Evolutionary conservation across 2,113 vertebrate species (phyloP).

Genomic region (Chamaea fasciata): DNA sequence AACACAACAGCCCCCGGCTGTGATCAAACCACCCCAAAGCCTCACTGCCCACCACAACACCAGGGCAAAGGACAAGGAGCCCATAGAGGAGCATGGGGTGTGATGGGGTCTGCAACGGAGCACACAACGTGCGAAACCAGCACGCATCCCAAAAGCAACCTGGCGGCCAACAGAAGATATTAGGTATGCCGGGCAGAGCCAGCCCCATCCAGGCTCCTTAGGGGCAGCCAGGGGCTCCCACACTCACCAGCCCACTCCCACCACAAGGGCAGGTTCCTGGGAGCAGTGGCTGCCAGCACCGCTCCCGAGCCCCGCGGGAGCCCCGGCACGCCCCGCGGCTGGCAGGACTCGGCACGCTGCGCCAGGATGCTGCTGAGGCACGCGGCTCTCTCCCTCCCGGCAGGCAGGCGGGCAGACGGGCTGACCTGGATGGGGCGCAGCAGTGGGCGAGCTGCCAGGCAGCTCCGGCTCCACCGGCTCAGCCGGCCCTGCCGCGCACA

Average conservation of each 20-base stretch:
- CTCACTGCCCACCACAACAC: background rate
- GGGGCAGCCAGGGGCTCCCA: background rate
- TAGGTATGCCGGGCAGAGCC: rapidly evolving
- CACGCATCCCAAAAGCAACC: background rate
- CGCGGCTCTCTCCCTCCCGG: background rate
- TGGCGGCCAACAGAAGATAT: rapidly evolving
- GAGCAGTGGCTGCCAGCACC: background rate
- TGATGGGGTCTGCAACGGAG: rapidly evolving
- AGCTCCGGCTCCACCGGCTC: constrained; percentile 24
- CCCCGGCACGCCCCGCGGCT: background rate
- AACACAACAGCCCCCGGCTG: background rate
- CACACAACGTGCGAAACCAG: rapidly evolving
- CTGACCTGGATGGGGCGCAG: constrained; percentile 29
- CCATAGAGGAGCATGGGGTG: rapidly evolving
- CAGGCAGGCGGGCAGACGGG: background rate
- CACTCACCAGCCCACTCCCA: background rate
- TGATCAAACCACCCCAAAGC: background rate
- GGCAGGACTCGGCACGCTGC: constrained; percentile 15
- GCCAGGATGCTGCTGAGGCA: constrained; percentile 23
- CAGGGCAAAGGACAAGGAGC: background rate
- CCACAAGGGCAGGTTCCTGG: background rate
- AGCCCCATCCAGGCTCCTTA: background rate
- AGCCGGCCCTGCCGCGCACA: background rate
- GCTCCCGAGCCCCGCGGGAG: background rate
- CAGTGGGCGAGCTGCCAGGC: background rate